A percentile compares a stretch with the other conserved stretches of the same genome.
Conservation (phyloP, 2,113 vertebrate species). For the Charadrius vociferus region DNA sequence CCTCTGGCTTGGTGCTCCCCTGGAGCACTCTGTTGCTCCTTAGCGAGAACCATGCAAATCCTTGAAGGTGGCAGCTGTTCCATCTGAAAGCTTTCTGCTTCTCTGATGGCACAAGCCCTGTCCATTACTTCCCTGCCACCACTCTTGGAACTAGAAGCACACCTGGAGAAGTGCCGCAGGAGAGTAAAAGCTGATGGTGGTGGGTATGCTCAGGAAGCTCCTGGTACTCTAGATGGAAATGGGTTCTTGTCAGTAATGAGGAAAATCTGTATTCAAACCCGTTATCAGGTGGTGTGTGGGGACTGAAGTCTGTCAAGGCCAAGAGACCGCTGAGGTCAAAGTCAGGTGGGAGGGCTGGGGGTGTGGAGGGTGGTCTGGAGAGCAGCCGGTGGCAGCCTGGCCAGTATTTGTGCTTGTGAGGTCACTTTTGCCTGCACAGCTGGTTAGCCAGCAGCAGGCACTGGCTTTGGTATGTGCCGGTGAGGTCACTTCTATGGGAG, state of each 20-base stretch:
- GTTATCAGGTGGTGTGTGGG: background rate
- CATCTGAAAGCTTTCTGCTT: background rate
- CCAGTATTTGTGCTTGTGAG: too few relatives aligned
- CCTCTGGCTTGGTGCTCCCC: background rate
- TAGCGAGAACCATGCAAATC: background rate
- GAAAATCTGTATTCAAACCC: background rate
- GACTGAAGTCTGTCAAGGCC: background rate
- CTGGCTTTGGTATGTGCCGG: background rate
- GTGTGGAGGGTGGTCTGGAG: background rate
- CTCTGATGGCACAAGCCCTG: background rate
- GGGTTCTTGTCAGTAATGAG: background rate
- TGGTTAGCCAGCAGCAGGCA: background rate
- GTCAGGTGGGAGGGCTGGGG: background rate
- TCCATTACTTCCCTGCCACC: background rate
- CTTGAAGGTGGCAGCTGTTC: background rate
- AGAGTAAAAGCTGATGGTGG: background rate
- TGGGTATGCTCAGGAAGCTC: background rate
- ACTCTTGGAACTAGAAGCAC: background rate
- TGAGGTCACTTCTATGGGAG: background rate
- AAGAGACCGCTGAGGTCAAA: background rate
- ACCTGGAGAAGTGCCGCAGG: background rate
- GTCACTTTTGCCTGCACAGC: background rate
- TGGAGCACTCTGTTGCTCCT: background rate
- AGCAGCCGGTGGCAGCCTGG: background rate
- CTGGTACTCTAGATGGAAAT: background rate